Evolutionary conservation across 2,797 vertebrate genomes (phyloP), one percentile per base, ranked within the genome.

Genomic region (Octomys mimax): DNA sequence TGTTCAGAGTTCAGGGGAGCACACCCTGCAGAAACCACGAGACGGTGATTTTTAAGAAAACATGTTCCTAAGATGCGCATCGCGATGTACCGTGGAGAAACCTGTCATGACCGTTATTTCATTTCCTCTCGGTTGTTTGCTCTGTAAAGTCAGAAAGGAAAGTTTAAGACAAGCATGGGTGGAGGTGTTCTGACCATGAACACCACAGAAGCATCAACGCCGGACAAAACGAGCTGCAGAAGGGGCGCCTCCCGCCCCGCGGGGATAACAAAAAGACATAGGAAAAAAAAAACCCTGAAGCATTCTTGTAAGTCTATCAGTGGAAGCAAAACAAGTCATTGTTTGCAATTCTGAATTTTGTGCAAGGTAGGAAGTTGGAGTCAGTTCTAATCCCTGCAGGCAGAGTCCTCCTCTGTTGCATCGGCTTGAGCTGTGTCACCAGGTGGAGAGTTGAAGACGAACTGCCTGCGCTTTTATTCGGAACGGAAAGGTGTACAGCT

Each of bases 251-350:
- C 73, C 28, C 18, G 11, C 1, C 2, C 7, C 14, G n/a, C 28
- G 5, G 57, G 0, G 13, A 33, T 6, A 3, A 46, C 14, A 8
- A 79, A 26, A 42, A 73, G 28, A 19, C 49, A 49, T 49, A 49
- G 49, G 16, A 18, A 16, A 18, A 54, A 54, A 14, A 54, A 54
- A 54, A 54, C 42, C 8, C 49, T 49, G 8, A 77, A 68, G n/a
- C 31, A 33, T 42, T 77, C 59, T 77, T 31, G 22, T 3, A 66
- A 54, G n/a, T 31, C 89, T 42, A 61, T 28, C 62, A 8, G 42
- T 73, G 88, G 70, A 88, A 94, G 78, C n/a, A 26, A 57, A 75
- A 18, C 64, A 73, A 68, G n/a, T 36, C 19, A 22, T 81, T 77
- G 0, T 87, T 92, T 80, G 61, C 22, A 6, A 5, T 87, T 89